phyloP scores from a whole-genome alignment of 2,113 vertebrate genomes.

The Jacana jacana region DNA sequence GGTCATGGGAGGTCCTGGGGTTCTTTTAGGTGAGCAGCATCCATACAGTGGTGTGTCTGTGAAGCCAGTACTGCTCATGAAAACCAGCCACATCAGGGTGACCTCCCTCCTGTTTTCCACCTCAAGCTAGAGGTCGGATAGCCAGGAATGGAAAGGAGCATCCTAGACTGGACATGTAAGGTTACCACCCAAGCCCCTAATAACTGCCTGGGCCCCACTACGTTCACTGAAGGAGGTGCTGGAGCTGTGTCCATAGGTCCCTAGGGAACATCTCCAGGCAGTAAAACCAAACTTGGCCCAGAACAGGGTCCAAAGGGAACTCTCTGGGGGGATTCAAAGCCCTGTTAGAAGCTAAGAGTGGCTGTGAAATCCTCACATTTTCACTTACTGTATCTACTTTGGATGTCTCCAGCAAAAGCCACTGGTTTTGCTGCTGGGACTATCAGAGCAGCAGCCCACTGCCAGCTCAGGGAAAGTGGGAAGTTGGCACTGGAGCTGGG shows the following conservation, averaged over 20 bases:
- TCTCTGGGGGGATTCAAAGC: neutral
- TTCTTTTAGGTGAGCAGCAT: neutral
- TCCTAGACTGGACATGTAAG: neutral
- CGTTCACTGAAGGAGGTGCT: fast-evolving
- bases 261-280: neutral
- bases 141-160: neutral
- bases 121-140: neutral
- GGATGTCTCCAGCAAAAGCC: neutral
- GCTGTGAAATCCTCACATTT: neutral
- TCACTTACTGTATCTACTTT: neutral
- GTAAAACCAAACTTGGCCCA: neutral
- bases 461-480: neutral
- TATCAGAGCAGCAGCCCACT: neutral
- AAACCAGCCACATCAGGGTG: neutral
- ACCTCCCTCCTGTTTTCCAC: neutral
- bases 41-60: fast-evolving
- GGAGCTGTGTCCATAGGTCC: fast-evolving
- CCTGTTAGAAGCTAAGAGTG: neutral
- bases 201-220: neutral
- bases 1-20: neutral
- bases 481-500: neutral
- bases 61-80: neutral
- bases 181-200: neutral
- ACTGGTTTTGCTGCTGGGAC: neutral
- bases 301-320: neutral